Evolutionary conservation across 2,888 invertebrate species (phyloP).

Genomic region (Druceiella hillmani): DNA sequence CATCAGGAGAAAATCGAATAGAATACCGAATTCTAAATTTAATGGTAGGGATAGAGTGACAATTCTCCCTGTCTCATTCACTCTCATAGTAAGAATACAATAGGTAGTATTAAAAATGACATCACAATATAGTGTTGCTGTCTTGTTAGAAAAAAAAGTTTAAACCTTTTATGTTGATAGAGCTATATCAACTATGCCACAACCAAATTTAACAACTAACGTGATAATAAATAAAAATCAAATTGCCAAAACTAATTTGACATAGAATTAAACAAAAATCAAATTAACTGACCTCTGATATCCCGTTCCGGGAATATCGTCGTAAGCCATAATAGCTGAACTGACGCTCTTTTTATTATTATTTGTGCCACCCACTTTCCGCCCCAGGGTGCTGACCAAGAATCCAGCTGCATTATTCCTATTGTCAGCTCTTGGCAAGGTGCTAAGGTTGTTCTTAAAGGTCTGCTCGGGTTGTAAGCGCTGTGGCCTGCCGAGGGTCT

Average conservation of each 20-base stretch:
- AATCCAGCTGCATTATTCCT: slow-evolving; percentile 35
- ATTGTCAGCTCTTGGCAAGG: slow-evolving; percentile 42
- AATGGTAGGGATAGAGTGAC: too few relatives aligned
- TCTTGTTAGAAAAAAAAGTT: too few relatives aligned
- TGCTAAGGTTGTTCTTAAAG: slow-evolving; percentile 43
- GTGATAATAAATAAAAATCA: slow-evolving; percentile 14
- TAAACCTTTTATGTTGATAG: too few relatives aligned
- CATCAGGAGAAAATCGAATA: too few relatives aligned
- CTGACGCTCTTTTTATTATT: slow-evolving; percentile 47
- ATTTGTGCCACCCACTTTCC: slow-evolving; percentile 50
- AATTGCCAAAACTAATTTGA: slow-evolving; percentile 4
- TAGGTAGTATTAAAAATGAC: too few relatives aligned
- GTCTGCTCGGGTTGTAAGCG: slow-evolving; percentile 31
- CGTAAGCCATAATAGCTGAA: slow-evolving; percentile 52
- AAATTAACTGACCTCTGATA: neutral
- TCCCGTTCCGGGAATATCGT: slow-evolving; percentile 50
- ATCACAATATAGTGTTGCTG: too few relatives aligned
- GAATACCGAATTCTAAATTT: too few relatives aligned
- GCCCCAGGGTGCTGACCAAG: slow-evolving; percentile 40
- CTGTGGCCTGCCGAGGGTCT: slow-evolving; percentile 28
- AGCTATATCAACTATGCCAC: too few relatives aligned
- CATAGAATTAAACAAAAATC: neutral
- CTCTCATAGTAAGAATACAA: too few relatives aligned
- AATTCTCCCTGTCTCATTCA: too few relatives aligned
- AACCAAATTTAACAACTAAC: too few relatives aligned